Evolutionary conservation across 1,140 invertebrate genomes (phyloP), one percentile per base, ranked within the genome.

Genomic region (Diachasmimorpha longicaudata): DNA sequence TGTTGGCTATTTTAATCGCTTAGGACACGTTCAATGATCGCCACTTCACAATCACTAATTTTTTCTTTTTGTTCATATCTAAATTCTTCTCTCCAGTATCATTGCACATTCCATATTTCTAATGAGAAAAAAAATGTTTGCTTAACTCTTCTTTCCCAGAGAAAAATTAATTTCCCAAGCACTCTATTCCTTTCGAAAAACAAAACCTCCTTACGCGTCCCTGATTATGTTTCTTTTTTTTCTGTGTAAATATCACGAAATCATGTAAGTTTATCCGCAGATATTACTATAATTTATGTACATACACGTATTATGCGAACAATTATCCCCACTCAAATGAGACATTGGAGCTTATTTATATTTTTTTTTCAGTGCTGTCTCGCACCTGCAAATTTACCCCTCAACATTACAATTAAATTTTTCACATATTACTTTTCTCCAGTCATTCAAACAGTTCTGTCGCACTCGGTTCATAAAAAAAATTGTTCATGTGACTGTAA

Each of bases 161-260:
- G 2, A 11, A 63, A 63, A 63, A 63, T 25, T 9, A 63, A 63
- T 63, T 46, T 67, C 31, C 46, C 9, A 11, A 6, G 23, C 23
- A 63, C 58, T 63, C 21, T 25, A 4, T 8, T 23, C 14, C 69
- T 70, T 23, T 21, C 42, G 0, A 63, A 63, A 63, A 63, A 25
- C 58, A 63, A 25, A 63, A 19, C 21, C 11, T 25, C 23, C 21
- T 6, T 25, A 58, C 21, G 80, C 80, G 75, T 86, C 84, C 83
- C 85, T 88, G 86, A 87, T 88, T 85, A 85, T 85, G 81, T 86
- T 84, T 80, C 81, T 86, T 84, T 80, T 75, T 11, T 37, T 72
- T 72, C 31, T 37, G 36, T 82, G 80, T 84, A 84, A 86, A 87
- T 87, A 86, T 88, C 85, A 86, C 85, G 81, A 84, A 81, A 78